A percentile compares a stretch with the other conserved stretches of the same genome.
Conservation (phyloP, 2,797 vertebrate species). For the Streptopelia turtur region DNA sequence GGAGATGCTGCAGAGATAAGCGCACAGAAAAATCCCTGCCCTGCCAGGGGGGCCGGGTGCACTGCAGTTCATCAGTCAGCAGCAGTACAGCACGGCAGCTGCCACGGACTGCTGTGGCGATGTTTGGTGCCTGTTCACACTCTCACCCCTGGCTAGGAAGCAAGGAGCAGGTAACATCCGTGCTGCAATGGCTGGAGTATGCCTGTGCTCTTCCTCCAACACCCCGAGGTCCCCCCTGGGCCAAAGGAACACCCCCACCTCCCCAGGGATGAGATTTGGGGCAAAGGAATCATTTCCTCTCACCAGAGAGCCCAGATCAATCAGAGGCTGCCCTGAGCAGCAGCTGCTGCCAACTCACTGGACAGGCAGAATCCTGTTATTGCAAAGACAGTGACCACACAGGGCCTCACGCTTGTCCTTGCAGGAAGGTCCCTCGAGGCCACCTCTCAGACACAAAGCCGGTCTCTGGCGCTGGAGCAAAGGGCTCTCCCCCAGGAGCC, state of each 20-base stretch:
- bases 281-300: not conserved
- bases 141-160: not conserved
- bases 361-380: constrained; percentile 64
- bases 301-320: fast-evolving
- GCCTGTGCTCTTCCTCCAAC: not conserved
- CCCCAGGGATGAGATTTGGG: not conserved
- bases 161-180: not conserved
- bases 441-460: constrained; percentile 62
- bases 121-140: fast-evolving
- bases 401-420: constrained; percentile 53
- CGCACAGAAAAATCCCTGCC: not conserved
- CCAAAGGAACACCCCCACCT: not conserved
- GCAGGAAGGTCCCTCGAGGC: constrained; percentile 63
- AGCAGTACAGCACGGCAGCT: not conserved
- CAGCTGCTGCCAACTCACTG: constrained; percentile 10
- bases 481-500: constrained; percentile 46
- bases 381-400: constrained; percentile 31
- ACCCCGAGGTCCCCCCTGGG: fast-evolving
- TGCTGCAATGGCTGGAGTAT: not conserved
- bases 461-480: constrained; percentile 46
- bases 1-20: constrained; percentile 17
- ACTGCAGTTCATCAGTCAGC: constrained; percentile 7
- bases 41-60: fast-evolving
- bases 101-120: fast-evolving
- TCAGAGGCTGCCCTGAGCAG: not conserved